Evolutionary conservation across 1,140 invertebrate species (phyloP).

Genomic region (Macrostomum lignano): DNA sequence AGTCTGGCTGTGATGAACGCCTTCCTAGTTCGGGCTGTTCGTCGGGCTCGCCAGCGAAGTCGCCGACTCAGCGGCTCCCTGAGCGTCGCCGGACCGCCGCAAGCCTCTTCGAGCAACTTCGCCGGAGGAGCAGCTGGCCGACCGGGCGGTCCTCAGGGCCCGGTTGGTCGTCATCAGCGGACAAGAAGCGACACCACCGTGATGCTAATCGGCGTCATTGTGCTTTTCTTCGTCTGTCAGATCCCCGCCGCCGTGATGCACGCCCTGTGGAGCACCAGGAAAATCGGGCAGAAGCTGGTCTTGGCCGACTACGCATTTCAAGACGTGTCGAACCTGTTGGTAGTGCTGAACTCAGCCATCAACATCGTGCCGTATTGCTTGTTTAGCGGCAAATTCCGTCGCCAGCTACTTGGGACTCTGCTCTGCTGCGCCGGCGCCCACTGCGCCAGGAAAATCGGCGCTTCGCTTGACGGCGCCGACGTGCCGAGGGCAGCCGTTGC

Average conservation of each 20-base stretch:
- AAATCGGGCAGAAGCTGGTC: no score
- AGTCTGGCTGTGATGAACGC: constrained; percentile 18
- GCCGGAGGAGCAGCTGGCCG: no score
- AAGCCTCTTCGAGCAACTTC: no score
- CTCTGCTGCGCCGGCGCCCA: no score
- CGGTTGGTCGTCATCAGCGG: constrained; percentile 16
- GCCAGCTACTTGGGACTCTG: no score
- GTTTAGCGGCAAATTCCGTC: constrained; percentile 19
- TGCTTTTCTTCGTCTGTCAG: constrained; percentile 25
- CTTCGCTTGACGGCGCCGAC: no score
- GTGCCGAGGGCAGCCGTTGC: no score
- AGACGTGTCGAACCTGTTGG: constrained; percentile 21
- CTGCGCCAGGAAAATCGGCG: no score
- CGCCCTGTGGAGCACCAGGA: constrained; percentile 21
- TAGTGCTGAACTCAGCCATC: constrained; percentile 23
- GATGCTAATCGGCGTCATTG: constrained; percentile 24
- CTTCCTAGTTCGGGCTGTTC: constrained; percentile 22
- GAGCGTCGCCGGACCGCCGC: no score
- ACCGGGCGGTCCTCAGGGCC: no score
- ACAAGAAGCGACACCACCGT: constrained; percentile 23
- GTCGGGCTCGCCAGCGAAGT: constrained; percentile 14
- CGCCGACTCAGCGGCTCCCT: constrained; percentile 17
- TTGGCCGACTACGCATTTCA: constrained; percentile 12
- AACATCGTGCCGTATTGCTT: constrained; percentile 28
- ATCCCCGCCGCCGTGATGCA: constrained; percentile 20